These are phyloP conservation scores for Gymnorhina tibicen DNA, from an alignment of 2,113 vertebrate genomes.

Conservation along the genomic window DNA sequence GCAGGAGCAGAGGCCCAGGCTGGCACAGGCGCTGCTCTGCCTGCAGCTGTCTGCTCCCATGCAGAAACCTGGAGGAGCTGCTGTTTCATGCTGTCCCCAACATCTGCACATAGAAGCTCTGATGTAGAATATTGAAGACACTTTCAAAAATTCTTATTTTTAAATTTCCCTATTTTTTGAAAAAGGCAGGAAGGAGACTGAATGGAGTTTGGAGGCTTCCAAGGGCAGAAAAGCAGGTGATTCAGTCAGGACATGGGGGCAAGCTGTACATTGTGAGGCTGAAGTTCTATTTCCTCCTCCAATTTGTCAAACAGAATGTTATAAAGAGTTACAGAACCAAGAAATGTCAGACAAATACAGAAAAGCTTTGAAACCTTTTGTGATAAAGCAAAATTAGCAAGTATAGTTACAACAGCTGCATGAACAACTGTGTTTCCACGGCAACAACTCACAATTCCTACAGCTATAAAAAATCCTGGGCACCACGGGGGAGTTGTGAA, in stretches of 20 bases:
- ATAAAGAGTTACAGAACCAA: conserved; percentile 19
- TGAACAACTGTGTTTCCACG: conserved; percentile 66
- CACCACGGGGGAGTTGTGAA: conserved; percentile 31
- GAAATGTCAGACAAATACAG: conserved; percentile 29
- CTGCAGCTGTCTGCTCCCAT: not conserved
- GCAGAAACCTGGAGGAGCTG: not conserved
- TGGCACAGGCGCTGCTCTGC: not conserved
- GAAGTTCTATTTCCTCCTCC: conserved; percentile 14
- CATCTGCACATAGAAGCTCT: not conserved
- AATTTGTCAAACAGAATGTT: conserved; percentile 29
- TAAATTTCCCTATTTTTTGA: not conserved
- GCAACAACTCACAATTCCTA: conserved; percentile 44
- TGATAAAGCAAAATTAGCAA: conserved; percentile 47
- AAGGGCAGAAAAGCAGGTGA: not conserved
- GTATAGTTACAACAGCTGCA: conserved; percentile 51
- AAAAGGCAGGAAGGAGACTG: not conserved
- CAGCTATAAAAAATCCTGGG: not conserved
- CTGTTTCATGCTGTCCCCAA: not conserved
- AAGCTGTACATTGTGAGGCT: not conserved
- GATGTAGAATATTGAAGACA: rapidly evolving
- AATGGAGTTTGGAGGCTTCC: not conserved
- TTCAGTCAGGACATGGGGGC: not conserved
- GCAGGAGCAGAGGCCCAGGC: not conserved
- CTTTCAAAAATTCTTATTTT: not conserved
- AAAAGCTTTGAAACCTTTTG: conserved; percentile 36